Evolutionary conservation across 1,140 invertebrate genomes (phyloP).

Genomic region (Apis mellifera): Amel_HAv3.1 CM009935.2:3058001-3058500

Average conservation of each 20-base stretch:
- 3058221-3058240: background rate
- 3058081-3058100: constrained; percentile 58
- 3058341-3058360: no score
- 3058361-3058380: no score
- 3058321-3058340: no score
- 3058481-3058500: no score
- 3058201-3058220: constrained; percentile 9
- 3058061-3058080: constrained; percentile 42
- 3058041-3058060: background rate
- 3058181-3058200: constrained; percentile 64
- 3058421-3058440: no score
- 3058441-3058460: no score
- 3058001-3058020: no score
- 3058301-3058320: no score
- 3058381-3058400: no score
- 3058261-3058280: background rate
- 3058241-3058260: background rate
- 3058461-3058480: no score
- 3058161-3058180: constrained; percentile 60
- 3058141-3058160: constrained; percentile 74
- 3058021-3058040: background rate
- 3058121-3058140: constrained; percentile 69
- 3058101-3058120: constrained; percentile 69
- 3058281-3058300: no score
- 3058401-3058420: no score